These are phyloP conservation scores for Origma solitaria DNA, from an alignment of 2,113 vertebrate species.

Conservation along the genomic window DNA sequence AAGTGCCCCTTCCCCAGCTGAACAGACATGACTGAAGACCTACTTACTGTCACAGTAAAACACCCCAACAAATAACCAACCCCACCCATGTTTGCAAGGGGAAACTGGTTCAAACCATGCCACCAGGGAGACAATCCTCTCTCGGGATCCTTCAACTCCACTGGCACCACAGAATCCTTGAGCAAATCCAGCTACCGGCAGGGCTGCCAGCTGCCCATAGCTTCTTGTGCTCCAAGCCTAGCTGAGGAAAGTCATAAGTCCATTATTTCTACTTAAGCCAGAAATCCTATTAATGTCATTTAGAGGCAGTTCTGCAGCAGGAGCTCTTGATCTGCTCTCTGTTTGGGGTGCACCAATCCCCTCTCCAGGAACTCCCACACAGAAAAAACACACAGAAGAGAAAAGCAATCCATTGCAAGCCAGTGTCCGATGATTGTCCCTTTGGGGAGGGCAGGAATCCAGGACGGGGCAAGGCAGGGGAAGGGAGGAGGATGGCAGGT, in stretches of 20 bases:
- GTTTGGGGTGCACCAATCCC: not conserved
- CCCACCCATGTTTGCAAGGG: not conserved
- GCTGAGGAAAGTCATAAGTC: slow-evolving; percentile 12
- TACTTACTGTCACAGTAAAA: not conserved
- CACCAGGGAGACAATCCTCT: not conserved
- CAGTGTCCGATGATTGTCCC: slow-evolving; percentile 42
- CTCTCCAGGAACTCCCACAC: not conserved
- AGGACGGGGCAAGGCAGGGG: not conserved
- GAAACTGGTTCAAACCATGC: slow-evolving; percentile 2
- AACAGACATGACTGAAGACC: not conserved
- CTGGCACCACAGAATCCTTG: not conserved
- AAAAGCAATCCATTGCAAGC: slow-evolving; percentile 43
- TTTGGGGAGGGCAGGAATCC: slow-evolving; percentile 22
- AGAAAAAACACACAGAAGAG: not conserved
- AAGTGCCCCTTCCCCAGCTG: not conserved
- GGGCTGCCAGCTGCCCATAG: not conserved
- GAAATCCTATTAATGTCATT: slow-evolving; percentile 41
- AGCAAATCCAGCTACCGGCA: not conserved
- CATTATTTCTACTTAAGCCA: slow-evolving; percentile 43
- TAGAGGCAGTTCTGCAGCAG: slow-evolving; percentile 20
- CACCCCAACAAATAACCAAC: slow-evolving; percentile 1
- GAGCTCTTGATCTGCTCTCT: not conserved
- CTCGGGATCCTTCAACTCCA: slow-evolving; percentile 1
- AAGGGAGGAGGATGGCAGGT: not conserved
- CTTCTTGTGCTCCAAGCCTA: not conserved